A percentile compares a stretch with the other conserved stretches of the same genome.
Evolutionary conservation across 2,888 invertebrate genomes (phyloP).

Genomic region (Hydriomena furcata): DNA sequence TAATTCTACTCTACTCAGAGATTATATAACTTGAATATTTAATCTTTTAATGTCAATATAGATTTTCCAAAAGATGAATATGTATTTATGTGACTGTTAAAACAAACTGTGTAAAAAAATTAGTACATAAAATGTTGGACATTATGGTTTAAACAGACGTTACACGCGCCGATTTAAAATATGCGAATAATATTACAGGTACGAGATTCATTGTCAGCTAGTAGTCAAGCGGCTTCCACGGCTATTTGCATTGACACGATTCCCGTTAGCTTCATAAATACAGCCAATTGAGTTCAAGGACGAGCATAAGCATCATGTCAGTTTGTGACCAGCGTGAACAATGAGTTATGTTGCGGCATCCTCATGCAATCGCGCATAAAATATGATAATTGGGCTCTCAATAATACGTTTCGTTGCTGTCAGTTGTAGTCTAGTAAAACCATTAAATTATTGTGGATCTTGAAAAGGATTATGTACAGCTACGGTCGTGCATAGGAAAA

Average conservation of each 20-base stretch:
- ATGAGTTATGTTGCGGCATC: constrained; percentile 74
- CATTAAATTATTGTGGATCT: constrained; percentile 23
- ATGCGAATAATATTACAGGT: constrained; percentile 24
- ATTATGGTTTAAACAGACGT: background rate
- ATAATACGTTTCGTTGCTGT: constrained; percentile 57
- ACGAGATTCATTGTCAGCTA: constrained; percentile 48
- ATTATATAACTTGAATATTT: too few relatives aligned
- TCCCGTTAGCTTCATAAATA: constrained; percentile 78
- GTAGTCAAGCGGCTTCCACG: constrained; percentile 60
- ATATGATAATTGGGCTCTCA: constrained; percentile 75
- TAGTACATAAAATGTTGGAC: too few relatives aligned
- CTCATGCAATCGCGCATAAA: constrained; percentile 77
- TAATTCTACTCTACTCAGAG: too few relatives aligned
- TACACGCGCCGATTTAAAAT: constrained; percentile 10
- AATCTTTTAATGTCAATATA: background rate
- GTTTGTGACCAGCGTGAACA: constrained; percentile 80
- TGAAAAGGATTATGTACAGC: constrained; percentile 1
- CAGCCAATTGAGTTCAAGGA: constrained; percentile 81
- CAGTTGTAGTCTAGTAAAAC: constrained; percentile 30
- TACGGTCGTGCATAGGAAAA: background rate
- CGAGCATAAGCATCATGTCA: constrained; percentile 71
- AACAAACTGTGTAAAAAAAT: too few relatives aligned
- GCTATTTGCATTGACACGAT: constrained; percentile 77
- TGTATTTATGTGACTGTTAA: too few relatives aligned
- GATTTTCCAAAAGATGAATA: background rate